Evolutionary conservation across 2,888 invertebrate genomes (phyloP).

Genomic region (Archips xylosteana): DNA sequence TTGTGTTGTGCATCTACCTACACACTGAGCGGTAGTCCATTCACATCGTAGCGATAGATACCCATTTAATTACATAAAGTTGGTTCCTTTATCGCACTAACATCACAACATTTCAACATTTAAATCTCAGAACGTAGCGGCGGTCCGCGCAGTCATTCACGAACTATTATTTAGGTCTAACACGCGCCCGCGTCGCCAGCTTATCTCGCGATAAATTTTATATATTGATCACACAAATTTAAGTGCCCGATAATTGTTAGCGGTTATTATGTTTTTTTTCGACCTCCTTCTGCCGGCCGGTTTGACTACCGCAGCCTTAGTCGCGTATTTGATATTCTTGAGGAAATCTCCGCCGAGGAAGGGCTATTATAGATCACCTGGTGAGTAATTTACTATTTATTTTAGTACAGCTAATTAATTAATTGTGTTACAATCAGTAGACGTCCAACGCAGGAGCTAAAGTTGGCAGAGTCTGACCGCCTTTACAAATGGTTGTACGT

Average conservation of each 20-base stretch:
- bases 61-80: constrained; percentile 12
- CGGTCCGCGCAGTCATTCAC: constrained; percentile 15
- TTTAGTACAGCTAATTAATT: not conserved
- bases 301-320: constrained; percentile 65
- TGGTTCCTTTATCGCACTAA: constrained; percentile 4
- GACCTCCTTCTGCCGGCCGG: constrained; percentile 70
- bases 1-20: constrained; percentile 13
- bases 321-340: constrained; percentile 68
- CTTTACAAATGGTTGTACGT: too few species aligned
- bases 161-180: not conserved
- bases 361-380: constrained; percentile 63
- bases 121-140: constrained; percentile 23
- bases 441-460: too few species aligned
- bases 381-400: constrained; percentile 54
- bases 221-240: not conserved
- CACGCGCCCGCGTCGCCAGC: not conserved
- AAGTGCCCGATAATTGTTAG: not conserved
- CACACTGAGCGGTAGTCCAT: constrained; percentile 7
- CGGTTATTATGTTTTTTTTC: constrained; percentile 63
- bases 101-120: constrained; percentile 17
- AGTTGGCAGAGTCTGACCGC: too few species aligned
- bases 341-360: constrained; percentile 55
- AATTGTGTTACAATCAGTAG: not conserved
- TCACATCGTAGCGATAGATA: constrained; percentile 1
- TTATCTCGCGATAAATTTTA: constrained; percentile 14